A percentile compares a stretch with the other conserved stretches of the same genome.
Evolutionary conservation across 2,888 invertebrate species (phyloP).

Genomic region (Stramonita haemastoma): DNA sequence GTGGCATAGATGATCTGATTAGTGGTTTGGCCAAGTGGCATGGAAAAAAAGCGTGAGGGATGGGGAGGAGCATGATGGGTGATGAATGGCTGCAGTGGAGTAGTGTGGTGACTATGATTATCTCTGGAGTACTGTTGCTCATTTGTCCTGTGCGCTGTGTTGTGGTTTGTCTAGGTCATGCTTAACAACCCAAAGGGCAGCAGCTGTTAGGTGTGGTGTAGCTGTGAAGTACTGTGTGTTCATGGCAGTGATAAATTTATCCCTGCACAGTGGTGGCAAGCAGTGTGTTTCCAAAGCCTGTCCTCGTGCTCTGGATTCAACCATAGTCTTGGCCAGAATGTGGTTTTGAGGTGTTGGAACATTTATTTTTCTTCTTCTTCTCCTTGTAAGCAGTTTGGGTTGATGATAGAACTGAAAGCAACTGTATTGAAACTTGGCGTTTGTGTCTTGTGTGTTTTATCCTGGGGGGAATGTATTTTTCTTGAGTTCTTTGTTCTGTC

Average conservation of each 20-base stretch:
- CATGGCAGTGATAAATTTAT: conserved; percentile 21
- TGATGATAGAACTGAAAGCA: background rate
- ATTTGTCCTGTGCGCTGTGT: conserved; percentile 21
- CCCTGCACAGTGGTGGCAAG: conserved; percentile 9
- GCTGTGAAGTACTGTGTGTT: conserved; percentile 14
- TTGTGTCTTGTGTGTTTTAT: conserved; percentile 2
- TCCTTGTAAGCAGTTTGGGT: conserved; percentile 14
- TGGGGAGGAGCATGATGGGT: background rate
- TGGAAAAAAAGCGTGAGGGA: background rate
- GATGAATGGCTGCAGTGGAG: background rate
- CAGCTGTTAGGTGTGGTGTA: conserved; percentile 32
- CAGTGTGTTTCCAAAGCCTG: background rate
- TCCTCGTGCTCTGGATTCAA: background rate
- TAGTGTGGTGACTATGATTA: background rate
- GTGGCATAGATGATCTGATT: background rate
- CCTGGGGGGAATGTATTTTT: background rate
- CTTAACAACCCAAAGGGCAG: conserved; percentile 37
- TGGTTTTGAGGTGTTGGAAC: conserved; percentile 21
- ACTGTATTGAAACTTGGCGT: conserved; percentile 9
- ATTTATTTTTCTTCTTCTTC: background rate
- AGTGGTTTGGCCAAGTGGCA: background rate
- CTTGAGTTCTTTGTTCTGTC: conserved; percentile 5
- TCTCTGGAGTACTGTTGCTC: conserved; percentile 17
- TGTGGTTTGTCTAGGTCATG: background rate
- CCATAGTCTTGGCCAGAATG: background rate